Base-by-base conservation (phyloP, 1,140 invertebrate genomes). In the Achatina immaculata region DNA sequence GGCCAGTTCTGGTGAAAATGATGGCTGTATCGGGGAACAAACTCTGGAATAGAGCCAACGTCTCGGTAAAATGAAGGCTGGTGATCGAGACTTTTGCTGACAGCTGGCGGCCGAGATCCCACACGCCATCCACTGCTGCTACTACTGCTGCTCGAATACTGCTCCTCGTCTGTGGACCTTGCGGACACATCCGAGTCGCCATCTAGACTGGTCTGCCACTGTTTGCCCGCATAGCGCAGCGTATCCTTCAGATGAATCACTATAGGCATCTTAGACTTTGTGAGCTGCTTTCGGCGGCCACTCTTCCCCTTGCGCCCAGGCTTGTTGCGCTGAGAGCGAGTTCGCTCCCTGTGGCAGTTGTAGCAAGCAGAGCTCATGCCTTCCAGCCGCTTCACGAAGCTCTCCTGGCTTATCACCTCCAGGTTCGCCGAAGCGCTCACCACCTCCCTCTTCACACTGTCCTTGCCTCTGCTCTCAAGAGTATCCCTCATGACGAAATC, bases 211-310 rank as follows among this genome's bases (percentile, higher is more conserved):
- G 82, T 78, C 80, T 87, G 85, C 76, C 86, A 83, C 55, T 88
- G 83, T 58, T 84, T 84, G 6, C 40, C 36, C 36, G 16, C 31
- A 86, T 74, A 43, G 86, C 85, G 66, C 43, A 90, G 69, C 6
- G 87, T 88, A 72, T 91, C 90, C 66, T 87, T 88, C 42, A 91
- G 83, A 34, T 86, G 85, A 36, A 91, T 89, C 24, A 91, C 86
- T 40, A 91, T 89, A 9, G 90, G 89, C 11, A 86, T 86, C 66
- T 89, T 89, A 40, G 89, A 79, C 74, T 88, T 88, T 14, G 80
- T 83, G 2, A 68, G 76, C 38, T 83, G 86, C 48, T 87, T 87
- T 31, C 83, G 81, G 24, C 80, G 84, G 51, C 78, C 79, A 58
- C 77, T 74, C 58, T 83, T 85, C 42, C 58, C 72, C 71, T 86